Base-by-base conservation (phyloP, 2,888 invertebrate species). In the Morpho helenor region DNA sequence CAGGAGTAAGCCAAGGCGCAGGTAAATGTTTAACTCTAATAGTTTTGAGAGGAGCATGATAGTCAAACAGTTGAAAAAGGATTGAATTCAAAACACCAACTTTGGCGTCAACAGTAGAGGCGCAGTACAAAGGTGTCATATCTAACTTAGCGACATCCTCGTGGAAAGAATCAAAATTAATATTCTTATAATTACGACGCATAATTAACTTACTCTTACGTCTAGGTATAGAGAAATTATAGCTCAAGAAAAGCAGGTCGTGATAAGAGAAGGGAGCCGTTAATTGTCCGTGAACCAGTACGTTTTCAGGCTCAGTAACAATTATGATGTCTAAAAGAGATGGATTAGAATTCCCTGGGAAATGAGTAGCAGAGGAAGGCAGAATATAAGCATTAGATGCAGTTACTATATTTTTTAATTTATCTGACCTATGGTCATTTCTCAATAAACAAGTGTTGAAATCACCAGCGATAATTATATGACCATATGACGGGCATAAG, bases 381-480 rank as follows among this genome's bases (percentile, higher is more conserved):
- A 62, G 50, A n/a, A 59, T 31, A 8, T 9, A 45, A 16, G 59
- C 9, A 16, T 57, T 59, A 44, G 10, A 49, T 16, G 62, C 51
- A n/a, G 51, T 9, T n/a, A 59, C 40, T 8, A 57, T 8, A 31
- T 47, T 49, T 43, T 56, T 16, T 44, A 62, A 16, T n/a, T n/a
- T n/a, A n/a, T n/a, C n/a, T n/a, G n/a, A n/a, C n/a, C n/a, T n/a
- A n/a, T n/a, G n/a, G n/a, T n/a, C n/a, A n/a, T n/a, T n/a, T n/a
- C n/a, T n/a, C n/a, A n/a, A n/a, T n/a, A n/a, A n/a, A n/a, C n/a
- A n/a, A n/a, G n/a, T n/a, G n/a, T n/a, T n/a, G n/a, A n/a, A n/a
- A n/a, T n/a, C n/a, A n/a, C n/a, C n/a, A n/a, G 57, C 50, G 9
- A 57, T 43, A 9, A 61, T 61, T 8, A 41, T 31, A 41, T 61